Evolutionary conservation across 2,888 invertebrate species (phyloP), one percentile per base, ranked within the genome.

Genomic region (Bimastos eiseni): DNA sequence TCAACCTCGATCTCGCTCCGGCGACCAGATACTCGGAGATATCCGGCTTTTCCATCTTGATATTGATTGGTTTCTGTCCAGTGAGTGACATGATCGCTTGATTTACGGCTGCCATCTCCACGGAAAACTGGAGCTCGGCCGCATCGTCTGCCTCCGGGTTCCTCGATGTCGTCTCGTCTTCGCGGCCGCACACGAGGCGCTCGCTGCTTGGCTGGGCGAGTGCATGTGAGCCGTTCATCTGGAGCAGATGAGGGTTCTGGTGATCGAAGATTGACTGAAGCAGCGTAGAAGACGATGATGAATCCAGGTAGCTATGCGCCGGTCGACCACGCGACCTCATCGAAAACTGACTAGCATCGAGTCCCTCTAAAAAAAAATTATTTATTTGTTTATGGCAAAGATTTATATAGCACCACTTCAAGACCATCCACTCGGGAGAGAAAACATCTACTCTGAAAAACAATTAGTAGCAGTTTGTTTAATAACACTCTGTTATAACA

Each of bases 41-140:
- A 33, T 86, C 90, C 33, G 70, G 44, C 37, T 89, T 91, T 33
- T 91, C 91, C 91, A 55, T 83, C 86, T 91, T 91, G 36, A 91
- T 83, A 89, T 41, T 88, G 90, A 92, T 92, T 34, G 92, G 92
- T 89, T 90, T 89, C 55, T 90, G 91, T 15, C 92, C 92, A n/a
- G 92, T 91, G 44, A 92, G 91, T 19, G 92, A 91, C 70, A 92
- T 89, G 83, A 92, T 92, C 38, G 92, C 92, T 83, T 92, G 92
- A 88, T 92, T 92, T 91, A 92, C 92, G 41, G 92, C 92, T 17
- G 92, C 92, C 33, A 92, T 90, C 88, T 92, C 92, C 0, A 92
- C 92, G 17, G 92, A 92, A 88, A 91, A 70, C 86, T 91, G 90
- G 15, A 92, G 91, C 17, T 70, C 49, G n/a, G 91, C 90, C 11